Evolutionary conservation across 2,888 invertebrate genomes (phyloP).

Genomic region (Acronicta psi): DNA sequence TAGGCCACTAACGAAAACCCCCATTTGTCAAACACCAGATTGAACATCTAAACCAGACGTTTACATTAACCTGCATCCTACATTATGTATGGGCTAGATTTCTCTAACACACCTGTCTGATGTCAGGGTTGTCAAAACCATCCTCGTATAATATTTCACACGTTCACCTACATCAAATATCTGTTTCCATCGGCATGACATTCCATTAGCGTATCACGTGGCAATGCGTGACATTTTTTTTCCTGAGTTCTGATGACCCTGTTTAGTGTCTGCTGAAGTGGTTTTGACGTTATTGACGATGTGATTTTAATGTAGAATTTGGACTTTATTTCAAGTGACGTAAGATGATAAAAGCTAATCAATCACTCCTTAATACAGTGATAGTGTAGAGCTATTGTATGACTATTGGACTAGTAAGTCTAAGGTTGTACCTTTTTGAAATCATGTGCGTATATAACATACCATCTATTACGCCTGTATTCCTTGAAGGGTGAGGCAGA

Average conservation of each 20-base stretch:
- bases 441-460: too few relatives aligned
- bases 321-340: background rate
- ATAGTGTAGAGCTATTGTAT: background rate
- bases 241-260: conserved; percentile 25
- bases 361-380: too few relatives aligned
- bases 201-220: conserved; percentile 57
- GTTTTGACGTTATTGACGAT: conserved; percentile 1
- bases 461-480: too few relatives aligned
- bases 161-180: conserved; percentile 64
- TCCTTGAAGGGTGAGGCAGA: too few relatives aligned
- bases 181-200: conserved; percentile 57
- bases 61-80: conserved; percentile 10
- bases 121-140: conserved; percentile 57
- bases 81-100: conserved; percentile 23
- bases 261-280: conserved; percentile 11
- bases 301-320: background rate
- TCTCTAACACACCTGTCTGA: conserved; percentile 20
- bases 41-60: conserved; percentile 9
- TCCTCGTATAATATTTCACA: conserved; percentile 65
- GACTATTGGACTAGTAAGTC: too few relatives aligned
- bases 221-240: conserved; percentile 35
- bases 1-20: background rate
- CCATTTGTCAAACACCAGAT: conserved; percentile 5
- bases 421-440: too few relatives aligned
- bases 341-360: background rate